These are phyloP conservation scores for Diloba caeruleocephala DNA, from an alignment of 2,888 invertebrate genomes.

Conservation along the genomic window DNA sequence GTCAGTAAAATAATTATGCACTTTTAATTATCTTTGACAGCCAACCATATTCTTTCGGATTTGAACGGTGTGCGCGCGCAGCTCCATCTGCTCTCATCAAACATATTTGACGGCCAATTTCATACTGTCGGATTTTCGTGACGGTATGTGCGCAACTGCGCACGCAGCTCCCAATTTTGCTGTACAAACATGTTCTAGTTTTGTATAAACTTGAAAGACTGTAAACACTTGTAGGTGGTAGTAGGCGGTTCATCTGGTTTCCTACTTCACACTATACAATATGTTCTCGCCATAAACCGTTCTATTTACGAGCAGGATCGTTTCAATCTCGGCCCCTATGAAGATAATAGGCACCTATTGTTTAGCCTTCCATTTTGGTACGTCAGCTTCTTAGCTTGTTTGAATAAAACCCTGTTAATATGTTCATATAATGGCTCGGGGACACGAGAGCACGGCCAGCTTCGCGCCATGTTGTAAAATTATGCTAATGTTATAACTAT, in stretches of 20 bases:
- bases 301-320: slow-evolving; percentile 67
- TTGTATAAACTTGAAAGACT: slow-evolving; percentile 26
- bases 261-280: slow-evolving; percentile 44
- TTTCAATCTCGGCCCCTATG: slow-evolving; percentile 67
- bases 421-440: slow-evolving; percentile 46
- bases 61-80: too few relatives aligned
- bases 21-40: too few relatives aligned
- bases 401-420: slow-evolving; percentile 65
- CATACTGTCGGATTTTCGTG: too few relatives aligned
- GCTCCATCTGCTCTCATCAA: too few relatives aligned
- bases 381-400: slow-evolving; percentile 68
- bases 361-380: slow-evolving; percentile 66
- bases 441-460: slow-evolving; percentile 24
- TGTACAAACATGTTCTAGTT: too few relatives aligned
- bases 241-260: slow-evolving; percentile 22
- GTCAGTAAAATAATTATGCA: too few relatives aligned
- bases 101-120: too few relatives aligned
- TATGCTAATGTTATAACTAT: slow-evolving; percentile 1
- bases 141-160: too few relatives aligned
- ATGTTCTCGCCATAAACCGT: slow-evolving; percentile 50
- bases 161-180: too few relatives aligned
- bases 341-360: slow-evolving; percentile 70
- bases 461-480: slow-evolving; percentile 8
- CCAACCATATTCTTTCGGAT: too few relatives aligned
- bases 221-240: slow-evolving; percentile 29